Evolutionary conservation across 1,140 invertebrate genomes (phyloP), one percentile per base, ranked within the genome.

Genomic region (Temnothorax nylanderi): DNA sequence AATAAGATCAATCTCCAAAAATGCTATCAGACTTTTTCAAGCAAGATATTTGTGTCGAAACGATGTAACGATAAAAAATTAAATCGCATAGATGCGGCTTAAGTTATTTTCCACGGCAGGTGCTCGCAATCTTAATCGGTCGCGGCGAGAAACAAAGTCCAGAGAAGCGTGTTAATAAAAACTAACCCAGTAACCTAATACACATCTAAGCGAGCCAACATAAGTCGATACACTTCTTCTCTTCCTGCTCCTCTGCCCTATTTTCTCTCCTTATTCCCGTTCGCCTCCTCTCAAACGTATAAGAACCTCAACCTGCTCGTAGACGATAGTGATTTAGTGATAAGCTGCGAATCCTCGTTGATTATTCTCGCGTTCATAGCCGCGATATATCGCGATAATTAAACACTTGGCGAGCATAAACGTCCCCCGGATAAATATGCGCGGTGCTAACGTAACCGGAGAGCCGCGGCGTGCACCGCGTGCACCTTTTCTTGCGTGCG

Each of bases 141-240:
- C 26, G 67, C 18, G 10, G 21, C 65, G 72, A 71, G 78, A 82
- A 82, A 56, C 65, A 26, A 44, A 69, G 34, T 82, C 21, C 49
- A 21, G 1, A 65, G 54, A 81, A 44, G 7, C 44, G 21, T 26
- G 37, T 44, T 77, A 87, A 85, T 77, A 87, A 85, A 87, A 67
- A 86, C 74, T 88, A 88, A 88, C 85, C 85, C 75, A 81, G 85
- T 88, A 88, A 88, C 87, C 85, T 71, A 88, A 81, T 88, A 87
- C 75, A 67, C 67, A 49, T 54, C 26, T 54, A 49, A 81, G 49
- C 41, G 54, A 58, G 21, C 34, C 26, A 58, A 64, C 11, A 18
- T 16, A 58, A 72, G 21, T 34, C 37, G 51, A 74, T 58, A 74
- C 51, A 21, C 44, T 47, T 85, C 26, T 65, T 85, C 56, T 37